These are phyloP conservation scores for Sitobion miscanthi DNA, from an alignment of 1,140 invertebrate species.

Conservation along the genomic window DNA sequence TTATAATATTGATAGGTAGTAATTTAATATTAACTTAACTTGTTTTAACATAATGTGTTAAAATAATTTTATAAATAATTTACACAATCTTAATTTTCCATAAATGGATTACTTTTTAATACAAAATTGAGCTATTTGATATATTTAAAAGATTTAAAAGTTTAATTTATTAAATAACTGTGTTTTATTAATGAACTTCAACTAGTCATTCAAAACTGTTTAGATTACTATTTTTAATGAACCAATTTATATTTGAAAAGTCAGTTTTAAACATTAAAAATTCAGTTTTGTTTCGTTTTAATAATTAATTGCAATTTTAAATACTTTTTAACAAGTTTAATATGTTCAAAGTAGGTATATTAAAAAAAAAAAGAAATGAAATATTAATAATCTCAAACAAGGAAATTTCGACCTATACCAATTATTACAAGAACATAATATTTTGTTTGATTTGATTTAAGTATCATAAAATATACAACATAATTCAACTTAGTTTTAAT, in stretches of 20 bases:
- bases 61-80: background rate
- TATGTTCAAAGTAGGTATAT: background rate
- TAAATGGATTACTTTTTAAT: background rate
- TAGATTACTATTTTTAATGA: slow-evolving; percentile 8
- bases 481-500: too few relatives aligned
- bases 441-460: background rate
- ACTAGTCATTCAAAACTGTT: background rate
- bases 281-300: background rate
- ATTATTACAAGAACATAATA: background rate
- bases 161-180: background rate
- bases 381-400: background rate
- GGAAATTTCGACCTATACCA: background rate
- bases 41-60: background rate
- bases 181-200: background rate
- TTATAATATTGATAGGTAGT: background rate
- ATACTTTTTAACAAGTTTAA: background rate
- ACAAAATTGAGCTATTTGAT: background rate
- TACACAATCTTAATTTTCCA: background rate
- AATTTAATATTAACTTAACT: background rate
- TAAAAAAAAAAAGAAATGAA: background rate
- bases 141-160: background rate
- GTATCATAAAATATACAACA: too few relatives aligned
- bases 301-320: background rate
- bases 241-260: slow-evolving; percentile 1
- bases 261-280: background rate